phyloP scores from a whole-genome alignment of 2,113 vertebrate genomes.

The Axis porcinus region DNA sequence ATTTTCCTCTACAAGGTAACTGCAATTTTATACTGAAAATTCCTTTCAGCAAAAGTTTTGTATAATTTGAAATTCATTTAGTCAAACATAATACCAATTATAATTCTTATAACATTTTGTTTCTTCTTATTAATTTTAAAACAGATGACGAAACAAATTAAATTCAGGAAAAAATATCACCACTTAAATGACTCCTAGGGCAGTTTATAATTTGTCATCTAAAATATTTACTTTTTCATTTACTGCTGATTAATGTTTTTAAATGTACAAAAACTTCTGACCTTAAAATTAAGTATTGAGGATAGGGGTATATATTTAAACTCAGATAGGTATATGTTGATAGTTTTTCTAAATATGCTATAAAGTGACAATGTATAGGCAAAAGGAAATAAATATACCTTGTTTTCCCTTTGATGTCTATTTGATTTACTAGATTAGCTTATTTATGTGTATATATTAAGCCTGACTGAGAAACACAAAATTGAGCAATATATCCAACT shows the following conservation, averaged over 20 bases:
- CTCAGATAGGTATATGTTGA: neutral
- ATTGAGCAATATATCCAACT: neutral
- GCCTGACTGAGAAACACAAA: neutral
- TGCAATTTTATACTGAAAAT: neutral
- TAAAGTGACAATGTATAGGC: neutral
- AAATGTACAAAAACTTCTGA: neutral
- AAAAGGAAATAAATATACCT: neutral
- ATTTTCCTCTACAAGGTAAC: neutral
- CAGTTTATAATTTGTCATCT: neutral
- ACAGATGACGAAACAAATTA: neutral
- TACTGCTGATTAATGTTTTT: neutral
- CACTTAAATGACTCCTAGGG: neutral
- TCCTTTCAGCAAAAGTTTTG: neutral
- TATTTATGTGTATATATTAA: neutral
- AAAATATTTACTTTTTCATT: neutral
- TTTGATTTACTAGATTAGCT: neutral
- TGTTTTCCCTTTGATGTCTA: neutral
- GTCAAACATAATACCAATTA: neutral
- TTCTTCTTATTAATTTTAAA: neutral
- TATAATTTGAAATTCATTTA: neutral
- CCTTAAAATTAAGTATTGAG: neutral
- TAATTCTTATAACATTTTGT: neutral
- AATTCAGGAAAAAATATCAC: neutral
- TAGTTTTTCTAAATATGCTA: neutral
- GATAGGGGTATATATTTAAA: neutral